phyloP scores from a whole-genome alignment of 2,797 vertebrate genomes.

The Rhinichthys osculus region DNA sequence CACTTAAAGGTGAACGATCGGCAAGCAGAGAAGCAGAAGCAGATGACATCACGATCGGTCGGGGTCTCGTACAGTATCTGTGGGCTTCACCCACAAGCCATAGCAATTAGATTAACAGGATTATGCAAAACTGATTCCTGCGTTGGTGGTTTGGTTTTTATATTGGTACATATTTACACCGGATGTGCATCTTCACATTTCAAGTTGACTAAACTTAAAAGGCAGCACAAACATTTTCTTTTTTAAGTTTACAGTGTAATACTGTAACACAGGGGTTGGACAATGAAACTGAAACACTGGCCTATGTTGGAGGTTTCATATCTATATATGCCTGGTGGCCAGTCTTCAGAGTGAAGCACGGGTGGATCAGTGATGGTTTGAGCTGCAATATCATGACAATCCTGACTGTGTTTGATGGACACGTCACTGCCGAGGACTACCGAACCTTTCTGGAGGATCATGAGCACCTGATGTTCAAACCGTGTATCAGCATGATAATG shows the following conservation, averaged over 20 bases:
- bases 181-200: not conserved
- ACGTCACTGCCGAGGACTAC: not conserved
- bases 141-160: conserved; percentile 51
- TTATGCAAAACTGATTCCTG: conserved; percentile 82
- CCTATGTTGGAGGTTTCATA: not conserved
- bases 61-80: conserved; percentile 81
- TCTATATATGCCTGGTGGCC: too few species aligned
- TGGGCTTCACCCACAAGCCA: conserved; percentile 76
- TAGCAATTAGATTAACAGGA: conserved; percentile 89
- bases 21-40: conserved; percentile 85
- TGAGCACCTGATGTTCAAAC: not conserved
- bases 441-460: not conserved
- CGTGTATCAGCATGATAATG: not conserved
- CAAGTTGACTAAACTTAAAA: not conserved
- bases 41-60: conserved; percentile 92
- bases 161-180: conserved; percentile 58
- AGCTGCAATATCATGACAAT: not conserved
- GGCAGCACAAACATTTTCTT: not conserved
- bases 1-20: conserved; percentile 87
- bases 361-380: not conserved
- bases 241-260: not conserved
- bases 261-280: not conserved
- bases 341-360: not conserved
- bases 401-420: not conserved
- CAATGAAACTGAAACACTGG: not conserved